Percentiles rank a stretch among this genome's conserved stretches.
Conservation (phyloP, 2,113 vertebrate genomes). For the Bubo bubo region DNA sequence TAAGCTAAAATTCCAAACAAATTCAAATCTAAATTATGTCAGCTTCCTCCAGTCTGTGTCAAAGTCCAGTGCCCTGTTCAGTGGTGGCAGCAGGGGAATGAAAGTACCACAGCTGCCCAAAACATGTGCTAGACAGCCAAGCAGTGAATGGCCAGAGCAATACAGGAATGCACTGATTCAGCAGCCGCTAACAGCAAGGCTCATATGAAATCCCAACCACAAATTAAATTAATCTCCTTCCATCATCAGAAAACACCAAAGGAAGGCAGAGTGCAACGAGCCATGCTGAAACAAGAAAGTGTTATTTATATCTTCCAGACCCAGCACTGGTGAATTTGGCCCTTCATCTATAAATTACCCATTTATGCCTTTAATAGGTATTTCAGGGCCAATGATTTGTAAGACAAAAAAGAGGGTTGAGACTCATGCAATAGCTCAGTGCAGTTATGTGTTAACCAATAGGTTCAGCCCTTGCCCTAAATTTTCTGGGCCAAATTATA, state of each 20-base stretch:
- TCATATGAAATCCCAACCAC: conserved; percentile 47
- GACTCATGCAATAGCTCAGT: neutral
- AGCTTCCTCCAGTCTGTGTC: neutral
- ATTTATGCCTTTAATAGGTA: conserved; percentile 49
- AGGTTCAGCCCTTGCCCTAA: conserved; percentile 14
- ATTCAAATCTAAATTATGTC: neutral
- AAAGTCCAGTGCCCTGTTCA: neutral
- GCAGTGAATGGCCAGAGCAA: neutral
- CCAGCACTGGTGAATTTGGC: conserved; percentile 45
- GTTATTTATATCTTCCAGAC: conserved; percentile 65
- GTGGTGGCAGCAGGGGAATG: neutral
- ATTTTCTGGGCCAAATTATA: conserved; percentile 21
- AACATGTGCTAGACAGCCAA: neutral
- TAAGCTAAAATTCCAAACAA: neutral
- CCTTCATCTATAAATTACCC: conserved; percentile 60
- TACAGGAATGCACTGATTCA: conserved; percentile 54
- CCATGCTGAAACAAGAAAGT: conserved; percentile 47
- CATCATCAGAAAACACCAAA: conserved; percentile 62
- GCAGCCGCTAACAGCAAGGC: conserved; percentile 18
- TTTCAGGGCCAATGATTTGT: conserved; percentile 56
- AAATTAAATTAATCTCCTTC: conserved; percentile 59
- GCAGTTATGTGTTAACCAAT: conserved; percentile 18
- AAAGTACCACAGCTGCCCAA: conserved; percentile 17
- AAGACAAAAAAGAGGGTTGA: conserved; percentile 35
- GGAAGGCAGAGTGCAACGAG: conserved; percentile 48